Conservation (phyloP, 1,140 invertebrate genomes). For the Psix sp. region DNA sequence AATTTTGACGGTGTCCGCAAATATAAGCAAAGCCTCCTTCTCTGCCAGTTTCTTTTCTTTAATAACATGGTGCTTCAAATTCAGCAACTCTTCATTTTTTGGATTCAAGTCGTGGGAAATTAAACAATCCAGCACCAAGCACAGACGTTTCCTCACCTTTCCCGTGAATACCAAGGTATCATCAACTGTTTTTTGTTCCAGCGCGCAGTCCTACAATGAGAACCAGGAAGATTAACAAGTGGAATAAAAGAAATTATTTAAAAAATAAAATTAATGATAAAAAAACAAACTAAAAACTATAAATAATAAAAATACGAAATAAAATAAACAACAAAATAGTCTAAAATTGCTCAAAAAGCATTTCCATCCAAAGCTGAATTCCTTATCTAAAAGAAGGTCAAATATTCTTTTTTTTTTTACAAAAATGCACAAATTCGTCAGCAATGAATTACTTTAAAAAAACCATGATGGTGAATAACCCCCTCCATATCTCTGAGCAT, state of each 20-base stretch:
- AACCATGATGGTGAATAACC: conserved; percentile 87
- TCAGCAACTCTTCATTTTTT: conserved; percentile 83
- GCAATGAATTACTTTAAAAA: conserved; percentile 83
- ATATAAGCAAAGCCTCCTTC: conserved; percentile 86
- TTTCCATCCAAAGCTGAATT: too few species aligned
- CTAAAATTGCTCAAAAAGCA: too few species aligned
- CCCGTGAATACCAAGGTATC: conserved; percentile 81
- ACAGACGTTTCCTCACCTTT: conserved; percentile 80
- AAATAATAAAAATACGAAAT: neutral
- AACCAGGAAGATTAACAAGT: neutral
- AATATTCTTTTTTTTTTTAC: too few species aligned
- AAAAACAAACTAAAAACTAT: too few species aligned
- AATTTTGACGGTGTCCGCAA: conserved; percentile 86
- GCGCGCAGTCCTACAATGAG: conserved; percentile 81
- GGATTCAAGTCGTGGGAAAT: conserved; percentile 85
- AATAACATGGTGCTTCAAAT: conserved; percentile 90
- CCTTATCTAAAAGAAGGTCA: too few species aligned
- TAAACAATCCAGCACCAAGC: conserved; percentile 87
- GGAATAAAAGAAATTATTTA: neutral
- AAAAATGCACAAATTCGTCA: too few species aligned
- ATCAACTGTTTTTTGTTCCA: conserved; percentile 80
- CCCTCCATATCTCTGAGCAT: conserved; percentile 84
- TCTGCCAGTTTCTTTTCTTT: conserved; percentile 88
- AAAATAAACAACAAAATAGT: too few species aligned
- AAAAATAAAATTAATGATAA: too few species aligned